Percentiles rank a stretch among this genome's conserved stretches.
These are phyloP conservation scores for Xiphophorus maculatus DNA, from an alignment of 2,113 vertebrate species.

Conservation along the genomic window DNA sequence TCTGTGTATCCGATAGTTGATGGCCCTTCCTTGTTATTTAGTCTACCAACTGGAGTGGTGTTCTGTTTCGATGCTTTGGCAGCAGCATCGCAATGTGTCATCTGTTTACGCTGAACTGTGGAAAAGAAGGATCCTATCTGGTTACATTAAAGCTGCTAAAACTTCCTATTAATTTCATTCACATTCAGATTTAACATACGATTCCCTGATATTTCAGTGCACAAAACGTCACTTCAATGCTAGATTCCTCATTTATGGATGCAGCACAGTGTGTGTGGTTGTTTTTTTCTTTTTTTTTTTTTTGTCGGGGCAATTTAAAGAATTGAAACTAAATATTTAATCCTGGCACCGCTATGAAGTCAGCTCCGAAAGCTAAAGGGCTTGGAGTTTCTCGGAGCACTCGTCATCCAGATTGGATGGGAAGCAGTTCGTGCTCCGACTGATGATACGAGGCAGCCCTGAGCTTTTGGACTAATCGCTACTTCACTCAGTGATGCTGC, in stretches of 20 bases:
- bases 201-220: not conserved
- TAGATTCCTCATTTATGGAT: not conserved
- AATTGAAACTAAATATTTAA: not conserved
- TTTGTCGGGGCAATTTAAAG: not conserved
- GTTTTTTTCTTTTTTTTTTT: not conserved
- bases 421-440: slow-evolving; percentile 48
- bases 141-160: not conserved
- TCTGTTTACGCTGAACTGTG: not conserved
- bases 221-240: not conserved
- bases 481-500: slow-evolving; percentile 38
- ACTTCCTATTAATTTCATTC: too few relatives aligned
- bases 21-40: not conserved
- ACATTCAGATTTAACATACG: not conserved
- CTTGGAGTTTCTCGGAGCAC: slow-evolving; percentile 53
- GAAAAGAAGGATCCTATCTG: not conserved
- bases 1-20: not conserved
- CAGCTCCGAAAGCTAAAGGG: slow-evolving; percentile 32
- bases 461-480: slow-evolving; percentile 34
- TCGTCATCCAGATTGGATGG: slow-evolving; percentile 65
- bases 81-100: not conserved
- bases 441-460: slow-evolving; percentile 49
- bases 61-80: not conserved
- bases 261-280: not conserved
- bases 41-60: too few relatives aligned
- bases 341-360: slow-evolving; percentile 7